Evolutionary conservation across 2,797 vertebrate genomes (phyloP), one percentile per base, ranked within the genome.

Genomic region (Megalops cyprinoides): DNA sequence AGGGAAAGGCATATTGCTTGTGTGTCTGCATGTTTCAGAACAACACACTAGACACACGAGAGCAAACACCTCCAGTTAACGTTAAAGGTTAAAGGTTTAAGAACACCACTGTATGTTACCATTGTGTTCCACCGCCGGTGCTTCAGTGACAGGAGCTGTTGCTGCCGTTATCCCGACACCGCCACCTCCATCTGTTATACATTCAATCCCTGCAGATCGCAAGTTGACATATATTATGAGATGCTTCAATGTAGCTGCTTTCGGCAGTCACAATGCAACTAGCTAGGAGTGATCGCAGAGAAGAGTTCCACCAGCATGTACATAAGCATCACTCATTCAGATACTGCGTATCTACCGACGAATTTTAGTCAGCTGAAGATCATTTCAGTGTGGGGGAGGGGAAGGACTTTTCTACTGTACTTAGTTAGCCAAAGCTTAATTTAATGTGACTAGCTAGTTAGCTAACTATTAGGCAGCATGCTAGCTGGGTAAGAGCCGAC

Each of bases 71-170:
- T 69, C 31, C 12, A 75, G 31, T 28, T 9, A 20, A 44, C 51
- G 42, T n/a, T n/a, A n/a, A n/a, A n/a, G n/a, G n/a, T n/a, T n/a
- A 31, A 51, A 18, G 77, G 10, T 2, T 58, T n/a, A 69, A 28
- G 20, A 76, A 25, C 28, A 44, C 20, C 2, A 51, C 55, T 1
- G 6, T 39, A 39, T 44, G 80, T 90, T 82, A 95, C 95, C 95
- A 95, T 95, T 91, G 91, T 95, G 92, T 88, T 93, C 90, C 89
- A 91, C 91, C 92, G 92, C 91, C 92, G 92, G 90, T 90, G 87
- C 88, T 87, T 85, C 89, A 92, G 10, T 87, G 93, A 93, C 92
- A 90, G 93, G 89, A 92, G 92, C 91, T 81, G 91, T 90, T 89
- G 90, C 90, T 93, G 92, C 92, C 92, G 90, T 94, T 89, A 93